Percentiles rank a stretch among this genome's conserved stretches.
phyloP scores from a whole-genome alignment of 2,113 vertebrate species.

The Hippopotamus amphibius region DNA sequence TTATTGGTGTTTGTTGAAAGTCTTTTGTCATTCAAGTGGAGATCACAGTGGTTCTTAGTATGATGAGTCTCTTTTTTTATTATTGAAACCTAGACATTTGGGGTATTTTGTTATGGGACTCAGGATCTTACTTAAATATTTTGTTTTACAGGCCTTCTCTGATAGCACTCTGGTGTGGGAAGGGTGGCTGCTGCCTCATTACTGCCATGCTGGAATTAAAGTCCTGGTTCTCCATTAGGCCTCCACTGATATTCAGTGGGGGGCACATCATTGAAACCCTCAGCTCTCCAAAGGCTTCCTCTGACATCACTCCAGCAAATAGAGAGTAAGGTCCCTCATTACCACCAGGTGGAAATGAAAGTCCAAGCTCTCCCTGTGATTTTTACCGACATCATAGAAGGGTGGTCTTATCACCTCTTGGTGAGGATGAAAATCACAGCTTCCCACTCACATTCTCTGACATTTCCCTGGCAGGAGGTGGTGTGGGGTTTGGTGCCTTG shows the following conservation, averaged over 20 bases:
- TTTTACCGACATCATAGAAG: neutral
- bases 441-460: neutral
- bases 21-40: slow-evolving; percentile 1
- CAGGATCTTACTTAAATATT: slow-evolving; percentile 3
- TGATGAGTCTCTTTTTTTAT: neutral
- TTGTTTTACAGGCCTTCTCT: neutral
- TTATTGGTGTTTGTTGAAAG: neutral
- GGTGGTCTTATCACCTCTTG: neutral
- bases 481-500: neutral
- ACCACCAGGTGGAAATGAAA: neutral
- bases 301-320: neutral
- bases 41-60: neutral
- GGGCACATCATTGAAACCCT: neutral
- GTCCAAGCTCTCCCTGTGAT: neutral
- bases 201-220: neutral
- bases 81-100: neutral
- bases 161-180: neutral
- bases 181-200: neutral
- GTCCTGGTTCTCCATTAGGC: neutral
- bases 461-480: neutral
- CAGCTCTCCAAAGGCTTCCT: neutral
- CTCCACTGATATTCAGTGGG: neutral
- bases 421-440: neutral
- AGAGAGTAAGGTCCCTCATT: neutral
- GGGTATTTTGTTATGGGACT: neutral